Evolutionary conservation across 2,888 invertebrate species (phyloP).

Genomic region (Melieria omissa): DNA sequence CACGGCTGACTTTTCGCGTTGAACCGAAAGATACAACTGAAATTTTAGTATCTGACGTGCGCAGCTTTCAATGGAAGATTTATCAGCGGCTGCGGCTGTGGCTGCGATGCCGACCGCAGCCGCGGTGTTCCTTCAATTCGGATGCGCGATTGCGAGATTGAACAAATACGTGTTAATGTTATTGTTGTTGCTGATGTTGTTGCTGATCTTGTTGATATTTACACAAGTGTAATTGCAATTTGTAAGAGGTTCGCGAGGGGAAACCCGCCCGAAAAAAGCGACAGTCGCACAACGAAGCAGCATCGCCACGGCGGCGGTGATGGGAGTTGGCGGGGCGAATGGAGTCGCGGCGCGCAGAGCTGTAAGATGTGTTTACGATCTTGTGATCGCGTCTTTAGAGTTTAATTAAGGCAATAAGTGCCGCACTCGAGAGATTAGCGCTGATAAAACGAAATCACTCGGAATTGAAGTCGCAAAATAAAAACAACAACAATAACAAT

Average conservation of each 20-base stretch:
- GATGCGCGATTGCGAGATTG: slow-evolving; percentile 30
- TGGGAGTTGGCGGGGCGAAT: not conserved
- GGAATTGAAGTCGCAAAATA: not conserved
- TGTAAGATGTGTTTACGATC: not conserved
- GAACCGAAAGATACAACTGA: slow-evolving; percentile 23
- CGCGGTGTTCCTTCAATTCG: slow-evolving; percentile 10
- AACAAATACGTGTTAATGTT: not conserved
- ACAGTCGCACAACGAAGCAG: not conserved
- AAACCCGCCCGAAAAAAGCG: not conserved
- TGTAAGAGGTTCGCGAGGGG: slow-evolving; percentile 45
- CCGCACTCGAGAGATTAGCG: slow-evolving; percentile 2
- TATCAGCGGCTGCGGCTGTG: slow-evolving; percentile 23
- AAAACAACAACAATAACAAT: not conserved
- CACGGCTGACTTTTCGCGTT: slow-evolving; percentile 24
- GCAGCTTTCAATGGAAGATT: slow-evolving; percentile 36
- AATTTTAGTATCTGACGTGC: slow-evolving; percentile 15
- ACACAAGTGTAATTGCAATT: slow-evolving; percentile 61
- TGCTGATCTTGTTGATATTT: slow-evolving; percentile 50
- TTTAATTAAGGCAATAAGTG: slow-evolving; percentile 25
- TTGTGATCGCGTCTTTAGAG: slow-evolving; percentile 1
- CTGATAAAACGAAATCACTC: slow-evolving; percentile 14
- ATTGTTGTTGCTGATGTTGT: slow-evolving; percentile 36
- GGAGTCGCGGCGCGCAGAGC: not conserved
- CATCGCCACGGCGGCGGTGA: not conserved
- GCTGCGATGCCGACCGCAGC: not conserved